These are phyloP conservation scores for fruit fly (Drosophila melanogaster) DNA, from an alignment of 1,140 invertebrate species.

Conservation along the genomic window Release_6_plus_ISO1_MT NT_037436.4:4681501-4682000, in stretches of 20 bases:
- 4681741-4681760: conserved; percentile 23
- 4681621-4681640: not conserved
- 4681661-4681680: no score
- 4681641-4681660: not conserved
- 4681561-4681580: not conserved
- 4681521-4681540: not conserved
- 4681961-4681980: conserved; percentile 67
- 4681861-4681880: conserved; percentile 42
- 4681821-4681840: conserved; percentile 18
- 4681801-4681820: conserved; percentile 28
- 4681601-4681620: conserved; percentile 10
- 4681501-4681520: not conserved
- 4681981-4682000: conserved; percentile 67
- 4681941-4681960: conserved; percentile 16
- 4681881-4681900: conserved; percentile 37
- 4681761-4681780: conserved; percentile 3
- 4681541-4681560: not conserved
- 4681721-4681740: not conserved
- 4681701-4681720: not conserved
- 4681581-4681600: not conserved
- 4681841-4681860: conserved; percentile 27
- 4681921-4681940: conserved; percentile 36
- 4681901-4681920: not conserved
- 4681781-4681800: conserved; percentile 12
- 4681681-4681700: not conserved